Evolutionary conservation across 2,797 vertebrate genomes (phyloP), one percentile per base, ranked within the genome.

Genomic region (Aldrovandia affinis): DNA sequence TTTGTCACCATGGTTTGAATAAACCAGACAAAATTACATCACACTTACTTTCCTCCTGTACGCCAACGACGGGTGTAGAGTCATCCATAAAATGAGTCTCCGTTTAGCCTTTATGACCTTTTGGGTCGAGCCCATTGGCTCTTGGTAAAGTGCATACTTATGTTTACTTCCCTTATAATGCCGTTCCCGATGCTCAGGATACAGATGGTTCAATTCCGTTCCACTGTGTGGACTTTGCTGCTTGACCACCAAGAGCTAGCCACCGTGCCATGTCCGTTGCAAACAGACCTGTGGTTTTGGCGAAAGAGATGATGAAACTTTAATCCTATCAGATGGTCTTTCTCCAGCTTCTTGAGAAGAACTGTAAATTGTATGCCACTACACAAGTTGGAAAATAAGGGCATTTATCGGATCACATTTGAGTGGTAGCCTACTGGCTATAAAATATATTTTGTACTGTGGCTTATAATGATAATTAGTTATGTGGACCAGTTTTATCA

Each of bases 121-220:
- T 75, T 30, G 39, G 70, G 8, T 75, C 18, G 7, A 44, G 36
- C 22, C 18, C 25, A 25, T 59, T 68, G 61, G 44, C 7, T 73
- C 20, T 36, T 39, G 68, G 68, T 73, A 73, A 15, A 73, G 6
- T 33, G 33, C 30, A 10, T 12, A 18, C 33, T 50, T 30, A 70
- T 54, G 73, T 80, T 85, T 52, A 47, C 44, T 54, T 44, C 50
- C 28, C 12, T 83, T 78, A 22, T 79, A 42, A 83, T 89, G 86
- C 87, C 87, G 89, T 0, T 2, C 33, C 77, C 79, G 89, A 88
- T 84, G 90, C 42, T 92, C 92, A 92, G 87, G 84, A 89, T 57
- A 84, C 93, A 94, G 93, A 93, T 93, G 93, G 92, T 78, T 25
- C 2, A 78, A 82, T 85, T 54, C 87, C 84, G 84, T 90, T 89